phyloP scores from a whole-genome alignment of 2,888 invertebrate species.

The Agrotis exclamationis region DNA sequence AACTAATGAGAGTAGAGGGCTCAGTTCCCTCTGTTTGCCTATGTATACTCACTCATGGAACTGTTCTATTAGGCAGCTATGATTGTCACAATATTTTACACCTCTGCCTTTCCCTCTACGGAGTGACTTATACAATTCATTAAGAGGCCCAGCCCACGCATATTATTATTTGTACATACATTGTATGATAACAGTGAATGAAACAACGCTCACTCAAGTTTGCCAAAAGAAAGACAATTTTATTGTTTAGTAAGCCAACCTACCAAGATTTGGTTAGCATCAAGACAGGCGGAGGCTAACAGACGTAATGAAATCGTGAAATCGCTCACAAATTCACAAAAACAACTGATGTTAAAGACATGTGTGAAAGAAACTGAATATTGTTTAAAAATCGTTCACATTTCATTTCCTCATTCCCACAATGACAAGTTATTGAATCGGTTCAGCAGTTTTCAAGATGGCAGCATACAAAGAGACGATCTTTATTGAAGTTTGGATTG shows the following conservation, averaged over 20 bases:
- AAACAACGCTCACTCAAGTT: too few relatives aligned
- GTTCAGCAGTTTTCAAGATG: conserved; percentile 56
- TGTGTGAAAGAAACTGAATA: conserved; percentile 8
- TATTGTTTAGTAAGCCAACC: not conserved
- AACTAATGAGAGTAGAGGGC: not conserved
- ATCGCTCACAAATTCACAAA: not conserved
- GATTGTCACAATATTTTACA: not conserved
- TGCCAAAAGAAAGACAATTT: not conserved
- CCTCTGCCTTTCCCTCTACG: too few relatives aligned
- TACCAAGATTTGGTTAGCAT: too few relatives aligned
- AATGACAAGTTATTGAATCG: conserved; percentile 52
- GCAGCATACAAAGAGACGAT: conserved; percentile 50
- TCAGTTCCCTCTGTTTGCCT: not conserved
- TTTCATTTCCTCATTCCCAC: conserved; percentile 26
- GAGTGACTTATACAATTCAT: not conserved
- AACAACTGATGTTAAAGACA: not conserved
- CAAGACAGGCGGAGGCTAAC: too few relatives aligned
- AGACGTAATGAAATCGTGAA: too few relatives aligned
- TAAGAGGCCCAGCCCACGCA: not conserved
- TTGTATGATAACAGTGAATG: conserved; percentile 3
- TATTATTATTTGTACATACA: not conserved
- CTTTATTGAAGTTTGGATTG: conserved; percentile 53
- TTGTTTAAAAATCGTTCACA: conserved; percentile 24
- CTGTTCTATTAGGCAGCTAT: not conserved
- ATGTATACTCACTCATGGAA: not conserved